These are phyloP conservation scores for Coccyzus lansbergi DNA, from an alignment of 2,797 vertebrate species.

Conservation along the genomic window DNA sequence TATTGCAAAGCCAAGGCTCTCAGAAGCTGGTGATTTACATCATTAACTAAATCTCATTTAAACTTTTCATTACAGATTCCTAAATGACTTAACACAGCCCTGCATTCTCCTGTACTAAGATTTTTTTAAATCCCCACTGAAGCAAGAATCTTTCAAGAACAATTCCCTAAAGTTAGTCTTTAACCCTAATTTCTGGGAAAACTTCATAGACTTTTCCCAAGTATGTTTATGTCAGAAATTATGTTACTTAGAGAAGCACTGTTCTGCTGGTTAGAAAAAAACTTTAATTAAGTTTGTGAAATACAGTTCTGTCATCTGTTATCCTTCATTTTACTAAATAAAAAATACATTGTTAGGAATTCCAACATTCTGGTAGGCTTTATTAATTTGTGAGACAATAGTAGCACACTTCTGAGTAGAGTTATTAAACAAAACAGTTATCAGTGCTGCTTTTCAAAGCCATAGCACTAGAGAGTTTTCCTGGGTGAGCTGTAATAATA, in stretches of 20 bases:
- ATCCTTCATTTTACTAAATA: background rate
- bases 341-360: background rate
- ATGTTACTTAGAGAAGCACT: background rate
- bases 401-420: background rate
- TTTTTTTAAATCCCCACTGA: constrained; percentile 47
- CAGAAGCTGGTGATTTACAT: constrained; percentile 18
- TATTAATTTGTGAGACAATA: background rate
- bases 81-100: constrained; percentile 6
- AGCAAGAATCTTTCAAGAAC: constrained; percentile 22
- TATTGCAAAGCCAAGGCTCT: background rate
- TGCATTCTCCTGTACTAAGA: background rate
- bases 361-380: background rate
- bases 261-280: background rate
- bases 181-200: background rate
- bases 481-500: background rate
- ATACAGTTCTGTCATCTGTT: background rate
- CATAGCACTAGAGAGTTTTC: background rate
- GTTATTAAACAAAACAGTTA: background rate
- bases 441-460: background rate
- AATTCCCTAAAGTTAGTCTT: background rate
- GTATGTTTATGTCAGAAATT: background rate
- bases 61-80: constrained; percentile 21
- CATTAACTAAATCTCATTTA: constrained; percentile 45
- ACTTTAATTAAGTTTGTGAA: background rate
- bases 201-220: background rate